Evolutionary conservation across 2,113 vertebrate species (phyloP).

Genomic region (Hyaena hyaena): DNA sequence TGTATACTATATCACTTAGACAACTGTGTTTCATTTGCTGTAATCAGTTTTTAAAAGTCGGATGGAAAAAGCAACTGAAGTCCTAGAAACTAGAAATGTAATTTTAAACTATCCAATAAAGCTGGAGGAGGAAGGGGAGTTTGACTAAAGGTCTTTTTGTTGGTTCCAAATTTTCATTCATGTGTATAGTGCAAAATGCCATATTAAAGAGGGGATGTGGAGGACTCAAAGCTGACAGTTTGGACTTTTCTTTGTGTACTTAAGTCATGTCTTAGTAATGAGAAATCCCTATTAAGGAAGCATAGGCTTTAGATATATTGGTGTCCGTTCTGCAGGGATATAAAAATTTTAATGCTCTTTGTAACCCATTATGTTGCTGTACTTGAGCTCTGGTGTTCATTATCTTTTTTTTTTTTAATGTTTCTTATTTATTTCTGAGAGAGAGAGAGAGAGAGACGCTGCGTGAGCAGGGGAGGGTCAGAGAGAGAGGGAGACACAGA

Average conservation of each 20-base stretch:
- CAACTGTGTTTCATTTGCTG: conserved; percentile 95
- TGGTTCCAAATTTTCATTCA: conserved; percentile 87
- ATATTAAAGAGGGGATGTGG: conserved; percentile 86
- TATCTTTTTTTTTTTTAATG: background rate
- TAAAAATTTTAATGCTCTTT: background rate
- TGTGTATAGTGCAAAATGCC: conserved; percentile 85
- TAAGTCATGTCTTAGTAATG: background rate
- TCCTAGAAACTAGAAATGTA: conserved; percentile 99
- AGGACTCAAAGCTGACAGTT: conserved; percentile 79
- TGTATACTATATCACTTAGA: conserved; percentile 99
- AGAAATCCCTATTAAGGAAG: background rate
- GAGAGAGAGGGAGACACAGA: no score
- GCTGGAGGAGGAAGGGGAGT: conserved; percentile 99
- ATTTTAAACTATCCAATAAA: conserved; percentile 99
- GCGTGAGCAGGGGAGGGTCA: no score
- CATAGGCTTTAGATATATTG: background rate
- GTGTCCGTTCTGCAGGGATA: background rate
- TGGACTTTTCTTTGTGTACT: conserved; percentile 81
- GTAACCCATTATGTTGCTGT: background rate
- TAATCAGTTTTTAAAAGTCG: conserved; percentile 99
- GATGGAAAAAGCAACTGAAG: conserved; percentile 99
- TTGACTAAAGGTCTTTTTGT: conserved; percentile 89
- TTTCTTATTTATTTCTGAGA: no score
- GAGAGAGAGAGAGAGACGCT: no score
- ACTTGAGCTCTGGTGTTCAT: background rate